Evolutionary conservation across 2,797 vertebrate species (phyloP).

Genomic region (Eutrigla gurnardus): DNA sequence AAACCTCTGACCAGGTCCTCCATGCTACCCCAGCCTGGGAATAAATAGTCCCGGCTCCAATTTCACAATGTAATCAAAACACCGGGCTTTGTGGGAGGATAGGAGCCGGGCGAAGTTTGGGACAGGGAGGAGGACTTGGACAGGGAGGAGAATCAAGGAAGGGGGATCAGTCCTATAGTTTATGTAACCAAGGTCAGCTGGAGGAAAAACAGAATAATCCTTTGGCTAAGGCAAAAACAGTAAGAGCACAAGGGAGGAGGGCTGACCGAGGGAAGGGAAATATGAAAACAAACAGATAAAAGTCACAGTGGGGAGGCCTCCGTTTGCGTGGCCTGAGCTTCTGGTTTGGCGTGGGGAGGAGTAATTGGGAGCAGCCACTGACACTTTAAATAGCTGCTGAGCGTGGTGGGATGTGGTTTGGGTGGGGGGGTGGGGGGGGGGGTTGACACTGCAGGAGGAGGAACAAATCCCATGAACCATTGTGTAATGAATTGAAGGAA

Average conservation of each 20-base stretch:
- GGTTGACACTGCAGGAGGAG: conserved; percentile 57
- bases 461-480: conserved; percentile 44
- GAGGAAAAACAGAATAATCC: conserved; percentile 68
- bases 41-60: conserved; percentile 63
- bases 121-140: conserved; percentile 31
- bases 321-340: conserved; percentile 45
- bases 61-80: conserved; percentile 78
- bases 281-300: conserved; percentile 73
- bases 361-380: conserved; percentile 65
- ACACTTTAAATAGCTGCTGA: conserved; percentile 74
- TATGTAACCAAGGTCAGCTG: conserved; percentile 75
- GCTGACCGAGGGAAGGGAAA: conserved; percentile 42
- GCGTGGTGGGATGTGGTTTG: conserved; percentile 64
- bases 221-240: conserved; percentile 41
- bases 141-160: conserved; percentile 40
- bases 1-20: conserved; percentile 28
- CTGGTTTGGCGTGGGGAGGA: conserved; percentile 59
- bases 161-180: conserved; percentile 56
- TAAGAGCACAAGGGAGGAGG: conserved; percentile 40
- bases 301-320: conserved; percentile 52
- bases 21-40: conserved; percentile 51
- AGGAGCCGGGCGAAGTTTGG: conserved; percentile 54
- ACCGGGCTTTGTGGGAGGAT: conserved; percentile 65
- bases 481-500: conserved; percentile 51
- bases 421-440: conserved; percentile 36